A percentile compares a stretch with the other conserved stretches of the same genome.
Conservation (phyloP, 2,113 vertebrate species). For the Isurus oxyrinchus region DNA sequence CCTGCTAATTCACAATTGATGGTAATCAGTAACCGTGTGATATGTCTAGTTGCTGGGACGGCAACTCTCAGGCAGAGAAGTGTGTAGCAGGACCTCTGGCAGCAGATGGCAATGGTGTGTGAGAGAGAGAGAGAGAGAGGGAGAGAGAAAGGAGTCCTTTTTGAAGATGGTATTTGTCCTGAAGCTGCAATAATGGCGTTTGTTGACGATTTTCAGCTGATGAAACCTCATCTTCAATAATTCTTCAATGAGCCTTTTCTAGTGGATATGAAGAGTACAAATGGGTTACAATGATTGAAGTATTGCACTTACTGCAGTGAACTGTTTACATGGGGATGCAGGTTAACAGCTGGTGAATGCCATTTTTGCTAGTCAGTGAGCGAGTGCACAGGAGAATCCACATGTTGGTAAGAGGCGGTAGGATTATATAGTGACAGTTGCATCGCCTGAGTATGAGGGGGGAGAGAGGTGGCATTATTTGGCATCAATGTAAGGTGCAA, state of each 20-base stretch:
- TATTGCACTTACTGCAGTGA: neutral
- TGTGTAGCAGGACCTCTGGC: no score
- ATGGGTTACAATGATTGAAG: neutral
- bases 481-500: neutral
- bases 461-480: neutral
- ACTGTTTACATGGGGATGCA: neutral
- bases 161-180: no score
- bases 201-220: neutral
- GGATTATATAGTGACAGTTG: neutral
- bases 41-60: no score
- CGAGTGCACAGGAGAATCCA: neutral
- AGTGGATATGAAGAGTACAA: neutral
- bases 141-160: no score
- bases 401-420: neutral
- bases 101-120: no score
- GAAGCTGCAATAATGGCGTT: no score
- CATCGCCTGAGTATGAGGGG: neutral
- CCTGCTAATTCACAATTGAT: no score
- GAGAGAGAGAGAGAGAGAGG: no score
- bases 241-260: neutral
- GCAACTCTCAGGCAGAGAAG: no score
- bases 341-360: neutral
- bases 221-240: neutral
- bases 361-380: neutral
- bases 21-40: no score